phyloP scores from a whole-genome alignment of 1,140 invertebrate genomes.

The Octopus bimaculoides region DNA sequence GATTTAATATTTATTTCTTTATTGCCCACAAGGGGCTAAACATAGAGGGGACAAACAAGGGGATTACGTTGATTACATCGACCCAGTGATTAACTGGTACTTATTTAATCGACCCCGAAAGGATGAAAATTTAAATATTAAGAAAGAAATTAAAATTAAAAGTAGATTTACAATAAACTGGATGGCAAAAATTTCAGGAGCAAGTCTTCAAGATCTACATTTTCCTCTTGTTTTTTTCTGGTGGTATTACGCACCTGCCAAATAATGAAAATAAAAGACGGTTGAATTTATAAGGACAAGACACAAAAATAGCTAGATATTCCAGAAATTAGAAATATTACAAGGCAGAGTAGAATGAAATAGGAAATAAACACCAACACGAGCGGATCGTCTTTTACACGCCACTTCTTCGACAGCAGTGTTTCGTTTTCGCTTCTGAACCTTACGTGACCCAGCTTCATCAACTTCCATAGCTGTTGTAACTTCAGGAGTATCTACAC shows the following conservation, averaged over 20 bases:
- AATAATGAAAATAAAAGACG: not conserved
- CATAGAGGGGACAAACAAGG: no score
- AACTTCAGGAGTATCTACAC: conserved; percentile 20
- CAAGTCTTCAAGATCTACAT: conserved; percentile 48
- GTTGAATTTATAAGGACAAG: not conserved
- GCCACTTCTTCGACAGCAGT: conserved; percentile 28
- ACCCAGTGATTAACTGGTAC: no score
- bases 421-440: not conserved
- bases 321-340: not conserved
- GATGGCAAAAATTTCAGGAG: conserved; percentile 51
- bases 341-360: not conserved
- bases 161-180: conserved; percentile 41
- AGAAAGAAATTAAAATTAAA: not conserved
- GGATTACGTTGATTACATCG: no score
- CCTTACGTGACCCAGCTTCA: not conserved
- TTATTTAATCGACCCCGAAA: no score
- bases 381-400: conserved; percentile 45
- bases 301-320: not conserved
- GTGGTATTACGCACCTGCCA: conserved; percentile 47
- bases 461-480: conserved; percentile 6
- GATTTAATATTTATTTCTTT: no score
- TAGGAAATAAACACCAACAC: conserved; percentile 38
- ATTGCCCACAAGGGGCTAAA: no score
- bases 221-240: conserved; percentile 46
- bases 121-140: no score